Base-by-base conservation (phyloP, 35 echinoderm and acorn worm species). In the Holothuria glaberrima region DNA sequence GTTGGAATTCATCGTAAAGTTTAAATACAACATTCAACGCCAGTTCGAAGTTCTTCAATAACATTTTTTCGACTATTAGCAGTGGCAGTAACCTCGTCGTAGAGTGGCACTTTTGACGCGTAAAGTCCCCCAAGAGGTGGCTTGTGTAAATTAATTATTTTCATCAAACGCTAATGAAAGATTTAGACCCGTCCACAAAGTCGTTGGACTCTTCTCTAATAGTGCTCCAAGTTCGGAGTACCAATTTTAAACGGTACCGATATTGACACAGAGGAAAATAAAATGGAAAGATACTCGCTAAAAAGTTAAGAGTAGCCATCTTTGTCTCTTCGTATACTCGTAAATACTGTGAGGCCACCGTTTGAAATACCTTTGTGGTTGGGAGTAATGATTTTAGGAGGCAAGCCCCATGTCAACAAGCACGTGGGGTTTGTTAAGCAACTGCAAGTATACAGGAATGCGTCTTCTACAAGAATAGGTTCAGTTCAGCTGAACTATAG, bases 71-170 rank as follows among this genome's bases (percentile, higher is more conserved):
- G 44, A 19, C 74, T 78, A 78, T 78, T 48, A 78, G 38, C 12
- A 12, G 27, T 78, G 44, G 74, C 27, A 78, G 44, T 78, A 75
- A 78, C 44, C n/a, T 14, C 46, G 50, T 25, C 44, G 26, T 21
- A 35, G 74, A 78, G 74, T 26, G 19, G 29, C 21, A 13, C 36
- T 78, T 52, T 78, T 78, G 50, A 22, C 74, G 50, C 36, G 50
- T 24, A 78, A 48, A 48, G 44, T 24, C 24, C 21, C 74, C 74
- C 74, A 45, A 78, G 74, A 50, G 74, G 74, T 78, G 74, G 74
- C 74, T 52, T 48, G 6, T 26, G 74, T 78, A 78, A 78, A 78
- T 78, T 78, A 78, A 78, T 78, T 50, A 48, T 78, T 78, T 78
- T 38, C 74, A 78, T 54, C 41, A 78, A 78, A 48, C 22, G 74